These are phyloP conservation scores for Paraplagusia blochii DNA, from an alignment of 2,113 vertebrate genomes.

Conservation along the genomic window DNA sequence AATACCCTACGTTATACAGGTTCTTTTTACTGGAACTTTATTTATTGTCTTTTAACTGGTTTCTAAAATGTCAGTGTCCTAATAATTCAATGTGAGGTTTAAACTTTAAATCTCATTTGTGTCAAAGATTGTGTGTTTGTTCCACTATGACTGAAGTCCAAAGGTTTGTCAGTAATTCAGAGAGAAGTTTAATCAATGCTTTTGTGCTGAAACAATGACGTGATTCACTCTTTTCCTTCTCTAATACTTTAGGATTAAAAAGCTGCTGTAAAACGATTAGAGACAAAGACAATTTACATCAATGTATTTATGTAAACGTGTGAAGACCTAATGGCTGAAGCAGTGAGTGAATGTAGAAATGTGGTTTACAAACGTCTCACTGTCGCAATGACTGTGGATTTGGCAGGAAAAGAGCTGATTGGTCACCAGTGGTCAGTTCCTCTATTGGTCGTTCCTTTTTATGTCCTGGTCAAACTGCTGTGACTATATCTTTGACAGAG, in stretches of 20 bases:
- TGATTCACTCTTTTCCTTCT: too few relatives aligned
- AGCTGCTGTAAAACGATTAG: too few relatives aligned
- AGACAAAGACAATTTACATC: too few relatives aligned
- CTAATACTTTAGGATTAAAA: too few relatives aligned
- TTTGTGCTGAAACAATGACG: too few relatives aligned
- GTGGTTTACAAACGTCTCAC: not conserved
- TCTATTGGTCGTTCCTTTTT: not conserved
- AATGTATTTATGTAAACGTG: too few relatives aligned
- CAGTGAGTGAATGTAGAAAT: not conserved
- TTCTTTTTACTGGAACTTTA: too few relatives aligned
- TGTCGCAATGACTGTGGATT: not conserved
- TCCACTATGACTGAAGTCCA: conserved; percentile 28
- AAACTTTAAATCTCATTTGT: not conserved
- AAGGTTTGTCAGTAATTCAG: conserved; percentile 36
- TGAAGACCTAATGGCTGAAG: not conserved
- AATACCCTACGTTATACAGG: too few relatives aligned
- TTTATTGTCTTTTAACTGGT: too few relatives aligned
- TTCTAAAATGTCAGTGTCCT: too few relatives aligned
- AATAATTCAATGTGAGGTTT: not conserved
- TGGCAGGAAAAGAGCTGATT: not conserved
- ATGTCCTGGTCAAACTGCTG: not conserved
- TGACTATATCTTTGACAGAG: too few relatives aligned
- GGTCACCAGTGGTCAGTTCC: not conserved
- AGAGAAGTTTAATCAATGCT: not conserved
- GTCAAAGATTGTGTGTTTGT: conserved; percentile 1